phyloP scores from a whole-genome alignment of 1,140 invertebrate genomes.

The Pentalonia nigronervosa region DNA sequence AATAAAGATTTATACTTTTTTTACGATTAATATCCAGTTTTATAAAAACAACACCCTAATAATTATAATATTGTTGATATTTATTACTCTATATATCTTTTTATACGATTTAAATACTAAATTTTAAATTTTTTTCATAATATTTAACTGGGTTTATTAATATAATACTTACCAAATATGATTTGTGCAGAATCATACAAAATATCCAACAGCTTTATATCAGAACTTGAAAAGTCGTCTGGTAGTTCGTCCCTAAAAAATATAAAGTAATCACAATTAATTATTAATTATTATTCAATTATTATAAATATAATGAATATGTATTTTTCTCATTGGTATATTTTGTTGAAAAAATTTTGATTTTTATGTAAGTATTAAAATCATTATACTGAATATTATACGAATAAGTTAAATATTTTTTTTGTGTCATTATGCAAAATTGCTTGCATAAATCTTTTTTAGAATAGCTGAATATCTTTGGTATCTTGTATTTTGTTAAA shows the following conservation, averaged over 20 bases:
- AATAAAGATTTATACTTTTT: no score
- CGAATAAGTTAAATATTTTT: no score
- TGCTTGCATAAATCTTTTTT: not conserved
- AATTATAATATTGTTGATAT: no score
- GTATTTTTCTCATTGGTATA: not conserved
- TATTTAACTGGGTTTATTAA: not conserved
- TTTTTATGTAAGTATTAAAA: not conserved
- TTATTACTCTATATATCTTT: not conserved
- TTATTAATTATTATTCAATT: not conserved
- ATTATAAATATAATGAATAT: not conserved
- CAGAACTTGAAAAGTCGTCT: not conserved
- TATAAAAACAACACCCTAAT: no score
- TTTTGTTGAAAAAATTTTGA: not conserved
- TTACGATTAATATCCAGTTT: no score
- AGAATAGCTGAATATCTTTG: not conserved
- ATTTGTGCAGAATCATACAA: conserved; percentile 12
- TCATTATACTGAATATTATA: no score
- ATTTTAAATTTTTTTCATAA: not conserved
- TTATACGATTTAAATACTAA: not conserved
- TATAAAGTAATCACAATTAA: not conserved
- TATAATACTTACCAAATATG: not conserved
- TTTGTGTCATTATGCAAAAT: not conserved
- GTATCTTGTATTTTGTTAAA: not conserved
- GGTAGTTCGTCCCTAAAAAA: conserved; percentile 24
- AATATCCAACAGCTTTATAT: conserved; percentile 26